A percentile compares a stretch with the other conserved stretches of the same genome.
These are phyloP conservation scores for Glossosoma conforme DNA, from an alignment of 1,140 invertebrate species.

Conservation along the genomic window DNA sequence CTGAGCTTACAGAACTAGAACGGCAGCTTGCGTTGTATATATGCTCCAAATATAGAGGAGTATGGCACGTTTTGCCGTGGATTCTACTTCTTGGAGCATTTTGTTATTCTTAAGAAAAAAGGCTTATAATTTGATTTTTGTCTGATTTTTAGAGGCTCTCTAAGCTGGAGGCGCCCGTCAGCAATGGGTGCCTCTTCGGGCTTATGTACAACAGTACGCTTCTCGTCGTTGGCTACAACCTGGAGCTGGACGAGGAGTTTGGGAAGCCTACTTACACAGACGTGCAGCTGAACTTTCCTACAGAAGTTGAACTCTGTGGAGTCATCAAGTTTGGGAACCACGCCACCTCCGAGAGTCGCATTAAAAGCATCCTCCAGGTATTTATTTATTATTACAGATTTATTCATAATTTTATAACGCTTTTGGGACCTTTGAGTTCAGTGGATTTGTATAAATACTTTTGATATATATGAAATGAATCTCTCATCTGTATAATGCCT, in stretches of 20 bases:
- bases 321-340: constrained; percentile 59
- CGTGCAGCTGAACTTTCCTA: constrained; percentile 62
- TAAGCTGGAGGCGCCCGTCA: constrained; percentile 50
- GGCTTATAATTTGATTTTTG: no score
- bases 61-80: no score
- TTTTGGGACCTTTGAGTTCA: no score
- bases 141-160: constrained; percentile 51
- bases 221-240: constrained; percentile 60
- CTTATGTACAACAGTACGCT: constrained; percentile 66
- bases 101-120: no score
- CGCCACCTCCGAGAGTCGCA: constrained; percentile 47
- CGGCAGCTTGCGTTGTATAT: no score
- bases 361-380: constrained; percentile 60
- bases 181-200: constrained; percentile 66
- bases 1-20: no score
- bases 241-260: constrained; percentile 53
- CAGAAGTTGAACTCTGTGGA: constrained; percentile 70
- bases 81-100: no score
- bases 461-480: no score
- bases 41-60: no score
- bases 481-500: no score
- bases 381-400: constrained; percentile 1
- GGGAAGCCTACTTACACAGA: constrained; percentile 50
- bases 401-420: background rate
- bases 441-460: no score